These are phyloP conservation scores for Aphelenchoides avenae DNA, from an alignment of 1,140 invertebrate species.

Conservation along the genomic window DNA sequence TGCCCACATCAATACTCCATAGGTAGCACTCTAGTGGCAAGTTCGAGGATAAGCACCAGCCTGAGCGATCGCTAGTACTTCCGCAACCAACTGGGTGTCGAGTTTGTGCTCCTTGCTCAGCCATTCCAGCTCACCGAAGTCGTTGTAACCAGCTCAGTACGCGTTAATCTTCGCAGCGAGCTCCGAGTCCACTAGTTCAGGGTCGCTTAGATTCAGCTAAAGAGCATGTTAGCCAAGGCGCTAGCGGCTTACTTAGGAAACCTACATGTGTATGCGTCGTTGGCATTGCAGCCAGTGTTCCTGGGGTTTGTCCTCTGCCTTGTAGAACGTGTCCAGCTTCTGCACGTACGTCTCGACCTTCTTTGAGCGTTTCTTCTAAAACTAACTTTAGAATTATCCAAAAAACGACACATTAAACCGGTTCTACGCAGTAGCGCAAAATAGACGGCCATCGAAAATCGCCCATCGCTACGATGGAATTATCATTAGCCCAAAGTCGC, in stretches of 20 bases:
- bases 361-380: slow-evolving; percentile 27
- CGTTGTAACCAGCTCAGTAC: slow-evolving; percentile 43
- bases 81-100: slow-evolving; percentile 26
- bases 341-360: slow-evolving; percentile 50
- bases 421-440: too few relatives aligned
- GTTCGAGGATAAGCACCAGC: slow-evolving; percentile 50
- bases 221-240: slow-evolving; percentile 13
- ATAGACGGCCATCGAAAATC: too few relatives aligned
- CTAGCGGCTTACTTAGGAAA: neutral
- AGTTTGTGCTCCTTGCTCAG: slow-evolving; percentile 44
- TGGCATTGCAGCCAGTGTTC: slow-evolving; percentile 53
- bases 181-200: slow-evolving; percentile 44
- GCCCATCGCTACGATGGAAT: too few relatives aligned
- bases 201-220: slow-evolving; percentile 43
- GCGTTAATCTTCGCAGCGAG: slow-evolving; percentile 54
- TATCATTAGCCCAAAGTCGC: too few relatives aligned
- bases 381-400: too few relatives aligned
- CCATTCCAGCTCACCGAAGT: slow-evolving; percentile 46
- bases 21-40: slow-evolving; percentile 32
- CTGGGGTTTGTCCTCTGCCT: slow-evolving; percentile 58
- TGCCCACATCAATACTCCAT: too few relatives aligned
- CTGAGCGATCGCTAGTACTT: slow-evolving; percentile 45
- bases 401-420: too few relatives aligned
- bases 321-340: slow-evolving; percentile 52
- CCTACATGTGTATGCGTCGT: slow-evolving; percentile 37